Evolutionary conservation across 35 echinoderm and acorn worm species (phyloP).

Genomic region (Nesometra sesokonis): DNA sequence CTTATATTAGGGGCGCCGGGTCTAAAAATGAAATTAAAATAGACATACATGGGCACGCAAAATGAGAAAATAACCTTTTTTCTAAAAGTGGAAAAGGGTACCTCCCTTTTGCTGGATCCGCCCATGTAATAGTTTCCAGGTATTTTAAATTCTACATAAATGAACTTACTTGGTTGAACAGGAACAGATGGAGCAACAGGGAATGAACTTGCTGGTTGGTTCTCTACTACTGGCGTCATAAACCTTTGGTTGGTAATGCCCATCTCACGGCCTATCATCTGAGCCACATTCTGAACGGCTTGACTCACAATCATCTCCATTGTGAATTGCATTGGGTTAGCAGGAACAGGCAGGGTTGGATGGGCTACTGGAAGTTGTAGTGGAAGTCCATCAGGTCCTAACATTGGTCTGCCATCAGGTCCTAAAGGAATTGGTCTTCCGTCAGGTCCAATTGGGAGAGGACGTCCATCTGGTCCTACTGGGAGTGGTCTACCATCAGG

Average conservation of each 20-base stretch:
- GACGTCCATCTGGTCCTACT: neutral
- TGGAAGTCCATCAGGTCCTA: neutral
- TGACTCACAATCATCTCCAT: neutral
- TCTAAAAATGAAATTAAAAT: no score
- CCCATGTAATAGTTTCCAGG: no score
- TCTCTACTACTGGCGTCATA: neutral
- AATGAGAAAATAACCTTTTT: no score
- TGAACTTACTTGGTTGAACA: neutral
- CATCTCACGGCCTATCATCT: neutral
- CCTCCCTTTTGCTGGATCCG: no score
- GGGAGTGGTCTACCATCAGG: neutral
- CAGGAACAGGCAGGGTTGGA: neutral
- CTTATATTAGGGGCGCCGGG: no score
- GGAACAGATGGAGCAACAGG: neutral
- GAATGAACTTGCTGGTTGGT: neutral
- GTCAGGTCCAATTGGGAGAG: neutral
- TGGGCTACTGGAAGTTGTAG: neutral
- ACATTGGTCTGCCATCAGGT: neutral
- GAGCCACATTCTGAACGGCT: neutral
- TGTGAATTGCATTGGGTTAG: neutral
- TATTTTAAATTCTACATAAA: no score
- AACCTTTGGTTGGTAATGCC: neutral
- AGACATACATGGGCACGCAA: no score
- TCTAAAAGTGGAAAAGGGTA: no score
- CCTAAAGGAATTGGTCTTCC: neutral